Conservation (phyloP, 1,140 invertebrate species). For the Archegozetes longisetosus region DNA sequence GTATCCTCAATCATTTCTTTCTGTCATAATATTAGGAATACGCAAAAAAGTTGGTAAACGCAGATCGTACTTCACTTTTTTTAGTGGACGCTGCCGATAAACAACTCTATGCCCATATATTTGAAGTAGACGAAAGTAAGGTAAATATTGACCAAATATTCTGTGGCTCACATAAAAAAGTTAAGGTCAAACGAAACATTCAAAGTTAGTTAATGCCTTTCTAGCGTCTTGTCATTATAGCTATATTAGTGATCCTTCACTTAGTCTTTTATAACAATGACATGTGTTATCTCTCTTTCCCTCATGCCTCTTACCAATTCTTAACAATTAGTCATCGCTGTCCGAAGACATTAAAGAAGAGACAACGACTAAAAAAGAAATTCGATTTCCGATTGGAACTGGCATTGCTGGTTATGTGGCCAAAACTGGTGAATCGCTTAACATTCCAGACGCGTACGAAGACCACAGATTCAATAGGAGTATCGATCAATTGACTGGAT, state of each 20-base stretch:
- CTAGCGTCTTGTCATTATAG: too few species aligned
- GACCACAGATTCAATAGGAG: constrained; percentile 59
- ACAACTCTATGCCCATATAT: constrained; percentile 62
- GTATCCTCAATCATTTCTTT: too few species aligned
- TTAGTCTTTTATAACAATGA: too few species aligned
- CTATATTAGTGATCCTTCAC: too few species aligned
- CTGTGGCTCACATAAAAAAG: too few species aligned
- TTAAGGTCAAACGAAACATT: too few species aligned
- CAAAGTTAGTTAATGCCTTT: too few species aligned
- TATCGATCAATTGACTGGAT: constrained; percentile 58
- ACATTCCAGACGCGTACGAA: constrained; percentile 58
- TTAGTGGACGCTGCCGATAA: constrained; percentile 48
- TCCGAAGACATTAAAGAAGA: constrained; percentile 25
- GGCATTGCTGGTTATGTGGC: constrained; percentile 56
- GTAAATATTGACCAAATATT: too few species aligned
- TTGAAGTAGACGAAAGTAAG: too few species aligned
- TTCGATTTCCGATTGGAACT: constrained; percentile 40
- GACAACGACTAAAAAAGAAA: constrained; percentile 21
- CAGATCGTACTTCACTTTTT: constrained; percentile 60
- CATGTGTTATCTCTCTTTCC: too few species aligned
- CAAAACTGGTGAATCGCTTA: constrained; percentile 52
- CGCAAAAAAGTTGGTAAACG: constrained; percentile 57
- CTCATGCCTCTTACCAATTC: too few species aligned
- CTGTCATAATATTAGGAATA: constrained; percentile 45
- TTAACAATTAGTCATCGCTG: too few species aligned